Evolutionary conservation across 64 coral and sea anemone genomes (phyloP).

Genomic region (Stichodactyla helianthus): DNA sequence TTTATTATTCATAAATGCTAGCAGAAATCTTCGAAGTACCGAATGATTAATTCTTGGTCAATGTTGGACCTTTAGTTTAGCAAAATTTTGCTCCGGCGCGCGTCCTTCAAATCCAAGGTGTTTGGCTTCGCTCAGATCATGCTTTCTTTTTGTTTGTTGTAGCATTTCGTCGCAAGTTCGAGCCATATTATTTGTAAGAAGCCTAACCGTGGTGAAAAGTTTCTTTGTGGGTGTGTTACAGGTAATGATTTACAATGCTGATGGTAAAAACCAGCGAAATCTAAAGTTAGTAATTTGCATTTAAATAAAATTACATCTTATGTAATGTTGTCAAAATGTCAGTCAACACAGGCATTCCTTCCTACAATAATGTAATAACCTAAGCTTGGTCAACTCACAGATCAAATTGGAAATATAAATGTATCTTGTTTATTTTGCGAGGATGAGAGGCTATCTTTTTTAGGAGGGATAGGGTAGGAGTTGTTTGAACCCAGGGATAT

Average conservation of each 20-base stretch:
- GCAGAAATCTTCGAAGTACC: not conserved
- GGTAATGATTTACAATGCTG: constrained; percentile 37
- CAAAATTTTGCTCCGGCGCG: not conserved
- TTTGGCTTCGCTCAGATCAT: not conserved
- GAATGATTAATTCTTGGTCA: not conserved
- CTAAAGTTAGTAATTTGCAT: no score
- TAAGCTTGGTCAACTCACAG: not conserved
- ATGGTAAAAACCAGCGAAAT: not conserved
- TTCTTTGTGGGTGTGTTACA: constrained; percentile 88
- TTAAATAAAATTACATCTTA: no score
- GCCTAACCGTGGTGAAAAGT: constrained; percentile 96
- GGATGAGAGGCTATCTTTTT: no score
- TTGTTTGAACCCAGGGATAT: no score
- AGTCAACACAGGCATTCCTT: no score
- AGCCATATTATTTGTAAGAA: constrained; percentile 88
- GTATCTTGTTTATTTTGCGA: no score
- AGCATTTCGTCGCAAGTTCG: constrained; percentile 60
- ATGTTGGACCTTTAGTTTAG: not conserved
- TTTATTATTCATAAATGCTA: not conserved
- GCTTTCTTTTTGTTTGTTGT: constrained; percentile 9
- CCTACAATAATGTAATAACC: no score
- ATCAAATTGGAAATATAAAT: not conserved
- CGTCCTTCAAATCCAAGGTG: not conserved
- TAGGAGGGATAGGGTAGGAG: no score
- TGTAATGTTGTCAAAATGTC: no score